Conservation (phyloP, 2,888 invertebrate species). For the Syrista parreyssii region DNA sequence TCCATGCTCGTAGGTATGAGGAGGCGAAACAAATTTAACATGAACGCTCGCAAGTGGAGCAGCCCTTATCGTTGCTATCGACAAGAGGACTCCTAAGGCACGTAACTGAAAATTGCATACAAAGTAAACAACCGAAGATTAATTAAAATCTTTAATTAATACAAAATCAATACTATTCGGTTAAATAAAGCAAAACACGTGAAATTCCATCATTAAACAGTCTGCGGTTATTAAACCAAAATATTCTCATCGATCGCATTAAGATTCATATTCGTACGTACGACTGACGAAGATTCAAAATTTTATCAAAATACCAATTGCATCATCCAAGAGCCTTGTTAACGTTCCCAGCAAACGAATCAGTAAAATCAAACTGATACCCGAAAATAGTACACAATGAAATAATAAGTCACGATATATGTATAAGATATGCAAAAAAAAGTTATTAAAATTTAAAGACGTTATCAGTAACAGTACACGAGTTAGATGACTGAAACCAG, state of each 20-base stretch:
- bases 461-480: neutral
- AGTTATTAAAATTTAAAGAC: neutral
- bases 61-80: slow-evolving; percentile 37
- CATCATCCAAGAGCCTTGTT: neutral
- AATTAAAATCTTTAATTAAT: neutral
- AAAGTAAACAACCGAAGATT: neutral
- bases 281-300: neutral
- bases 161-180: neutral
- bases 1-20: slow-evolving; percentile 57
- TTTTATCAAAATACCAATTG: neutral
- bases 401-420: neutral
- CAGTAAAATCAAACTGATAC: neutral
- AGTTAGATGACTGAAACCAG: neutral
- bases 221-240: neutral
- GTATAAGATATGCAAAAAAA: neutral
- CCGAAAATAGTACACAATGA: neutral
- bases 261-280: neutral
- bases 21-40: slow-evolving; percentile 57
- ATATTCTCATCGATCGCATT: neutral
- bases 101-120: slow-evolving; percentile 36
- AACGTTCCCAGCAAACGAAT: neutral
- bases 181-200: too few relatives aligned
- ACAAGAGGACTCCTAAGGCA: slow-evolving; percentile 38
- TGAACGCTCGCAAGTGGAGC: slow-evolving; percentile 56
- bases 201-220: neutral